Evolutionary conservation across 2,113 vertebrate genomes (phyloP).

Genomic region (Lampris megalopsis): DNA sequence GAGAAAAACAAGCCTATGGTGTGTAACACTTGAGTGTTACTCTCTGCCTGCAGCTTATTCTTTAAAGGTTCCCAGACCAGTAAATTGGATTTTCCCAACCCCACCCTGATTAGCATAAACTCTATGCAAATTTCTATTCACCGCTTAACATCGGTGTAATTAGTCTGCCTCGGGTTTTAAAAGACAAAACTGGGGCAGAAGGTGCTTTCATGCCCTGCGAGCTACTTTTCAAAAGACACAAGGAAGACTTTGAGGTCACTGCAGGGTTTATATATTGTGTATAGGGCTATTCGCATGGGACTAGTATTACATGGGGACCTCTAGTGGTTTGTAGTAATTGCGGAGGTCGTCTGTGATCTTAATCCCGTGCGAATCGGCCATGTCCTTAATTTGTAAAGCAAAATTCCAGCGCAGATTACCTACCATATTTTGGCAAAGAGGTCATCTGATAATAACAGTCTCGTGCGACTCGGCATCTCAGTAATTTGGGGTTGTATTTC

Average conservation of each 20-base stretch:
- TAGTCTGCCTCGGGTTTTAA: slow-evolving; percentile 25
- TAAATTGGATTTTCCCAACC: slow-evolving; percentile 36
- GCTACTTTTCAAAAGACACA: background rate
- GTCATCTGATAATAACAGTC: no score
- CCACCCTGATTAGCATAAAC: slow-evolving; percentile 33
- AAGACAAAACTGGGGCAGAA: slow-evolving; percentile 22
- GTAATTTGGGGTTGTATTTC: no score
- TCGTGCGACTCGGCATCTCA: no score
- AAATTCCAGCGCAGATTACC: no score
- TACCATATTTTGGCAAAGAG: no score
- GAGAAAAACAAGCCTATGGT: background rate
- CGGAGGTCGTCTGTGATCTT: no score
- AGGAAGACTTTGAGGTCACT: background rate
- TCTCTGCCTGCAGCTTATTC: background rate
- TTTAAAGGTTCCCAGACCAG: slow-evolving; percentile 2
- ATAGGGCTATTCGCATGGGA: background rate
- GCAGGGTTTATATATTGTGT: background rate
- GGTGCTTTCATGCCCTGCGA: background rate
- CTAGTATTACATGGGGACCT: no score
- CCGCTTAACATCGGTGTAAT: slow-evolving; percentile 23
- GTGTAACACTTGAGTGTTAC: background rate
- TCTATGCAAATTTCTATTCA: slow-evolving; percentile 6
- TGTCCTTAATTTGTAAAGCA: no score
- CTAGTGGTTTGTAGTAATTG: no score
- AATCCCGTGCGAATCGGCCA: no score